A percentile compares a stretch with the other conserved stretches of the same genome.
phyloP scores from a whole-genome alignment of 2,888 invertebrate species.

The Caenorhabditis afra region DNA sequence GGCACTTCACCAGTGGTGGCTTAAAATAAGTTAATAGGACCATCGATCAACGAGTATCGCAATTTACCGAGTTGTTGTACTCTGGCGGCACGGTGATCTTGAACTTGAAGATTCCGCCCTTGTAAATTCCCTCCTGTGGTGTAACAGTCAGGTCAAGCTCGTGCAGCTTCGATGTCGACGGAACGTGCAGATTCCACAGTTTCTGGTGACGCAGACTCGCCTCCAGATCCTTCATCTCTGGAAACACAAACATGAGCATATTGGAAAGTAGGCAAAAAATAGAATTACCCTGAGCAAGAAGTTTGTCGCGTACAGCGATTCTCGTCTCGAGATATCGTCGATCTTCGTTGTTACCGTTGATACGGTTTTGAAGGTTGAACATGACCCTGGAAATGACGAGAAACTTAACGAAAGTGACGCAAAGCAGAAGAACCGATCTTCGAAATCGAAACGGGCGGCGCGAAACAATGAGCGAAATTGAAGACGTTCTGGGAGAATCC shows the following conservation, averaged over 20 bases:
- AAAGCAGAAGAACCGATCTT: neutral
- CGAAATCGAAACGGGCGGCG: neutral
- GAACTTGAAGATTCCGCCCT: slow-evolving; percentile 90
- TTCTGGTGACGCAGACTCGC: slow-evolving; percentile 85
- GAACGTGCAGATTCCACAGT: slow-evolving; percentile 88
- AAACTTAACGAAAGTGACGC: too few relatives aligned
- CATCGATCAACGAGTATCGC: too few relatives aligned
- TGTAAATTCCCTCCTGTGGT: slow-evolving; percentile 92
- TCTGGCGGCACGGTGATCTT: slow-evolving; percentile 91
- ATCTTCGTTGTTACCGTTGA: slow-evolving; percentile 78
- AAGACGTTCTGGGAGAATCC: too few relatives aligned
- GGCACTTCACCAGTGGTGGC: slow-evolving; percentile 93
- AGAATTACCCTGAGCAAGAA: slow-evolving; percentile 70
- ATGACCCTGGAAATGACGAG: slow-evolving; percentile 55
- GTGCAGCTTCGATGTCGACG: slow-evolving; percentile 89
- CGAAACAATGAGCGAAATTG: too few relatives aligned
- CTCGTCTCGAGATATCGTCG: slow-evolving; percentile 74
- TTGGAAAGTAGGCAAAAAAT: neutral
- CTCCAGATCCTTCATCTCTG: slow-evolving; percentile 88
- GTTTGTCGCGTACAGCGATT: slow-evolving; percentile 76
- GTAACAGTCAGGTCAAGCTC: slow-evolving; percentile 87
- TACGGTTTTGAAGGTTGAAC: slow-evolving; percentile 79
- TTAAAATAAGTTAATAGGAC: slow-evolving; percentile 82
- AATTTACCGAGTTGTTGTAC: slow-evolving; percentile 91
- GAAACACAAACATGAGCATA: slow-evolving; percentile 29